Conservation (phyloP, 1,140 invertebrate genomes). For the Eueides isabella region DNA sequence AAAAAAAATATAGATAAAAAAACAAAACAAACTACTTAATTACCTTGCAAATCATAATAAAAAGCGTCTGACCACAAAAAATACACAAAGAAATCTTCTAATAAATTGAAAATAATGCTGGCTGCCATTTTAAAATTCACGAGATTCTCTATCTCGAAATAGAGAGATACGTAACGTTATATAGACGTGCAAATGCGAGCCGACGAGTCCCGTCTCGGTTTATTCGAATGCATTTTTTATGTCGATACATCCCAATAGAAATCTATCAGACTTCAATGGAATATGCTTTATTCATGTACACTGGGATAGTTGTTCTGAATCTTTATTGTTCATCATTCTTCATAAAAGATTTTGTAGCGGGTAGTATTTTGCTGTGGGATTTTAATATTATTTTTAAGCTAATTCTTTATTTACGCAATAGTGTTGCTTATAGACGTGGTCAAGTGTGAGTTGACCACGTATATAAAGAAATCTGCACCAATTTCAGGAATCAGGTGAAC, state of each 20-base stretch:
- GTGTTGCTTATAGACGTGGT: no score
- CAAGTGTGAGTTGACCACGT: no score
- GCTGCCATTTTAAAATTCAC: conserved; percentile 28
- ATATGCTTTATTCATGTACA: conserved; percentile 28
- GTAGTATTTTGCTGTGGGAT: not conserved
- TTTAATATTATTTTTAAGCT: not conserved
- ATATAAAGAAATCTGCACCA: no score
- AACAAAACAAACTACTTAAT: not conserved
- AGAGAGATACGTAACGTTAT: conserved; percentile 19
- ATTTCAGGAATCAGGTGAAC: no score
- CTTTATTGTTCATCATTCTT: not conserved
- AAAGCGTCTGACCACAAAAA: not conserved
- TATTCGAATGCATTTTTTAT: conserved; percentile 33
- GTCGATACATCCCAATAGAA: conserved; percentile 31
- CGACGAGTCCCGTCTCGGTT: conserved; percentile 25
- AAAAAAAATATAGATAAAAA: not conserved
- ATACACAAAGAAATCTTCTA: not conserved
- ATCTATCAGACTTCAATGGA: conserved; percentile 26
- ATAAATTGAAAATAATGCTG: conserved; percentile 25
- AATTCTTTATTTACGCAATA: no score
- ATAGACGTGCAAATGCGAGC: conserved; percentile 21
- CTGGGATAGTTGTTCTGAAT: not conserved
- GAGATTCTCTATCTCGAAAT: conserved; percentile 16
- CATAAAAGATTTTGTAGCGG: not conserved
- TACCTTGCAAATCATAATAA: not conserved